phyloP scores from a whole-genome alignment of 1,140 invertebrate genomes.

The Trichonephila inaurata region DNA sequence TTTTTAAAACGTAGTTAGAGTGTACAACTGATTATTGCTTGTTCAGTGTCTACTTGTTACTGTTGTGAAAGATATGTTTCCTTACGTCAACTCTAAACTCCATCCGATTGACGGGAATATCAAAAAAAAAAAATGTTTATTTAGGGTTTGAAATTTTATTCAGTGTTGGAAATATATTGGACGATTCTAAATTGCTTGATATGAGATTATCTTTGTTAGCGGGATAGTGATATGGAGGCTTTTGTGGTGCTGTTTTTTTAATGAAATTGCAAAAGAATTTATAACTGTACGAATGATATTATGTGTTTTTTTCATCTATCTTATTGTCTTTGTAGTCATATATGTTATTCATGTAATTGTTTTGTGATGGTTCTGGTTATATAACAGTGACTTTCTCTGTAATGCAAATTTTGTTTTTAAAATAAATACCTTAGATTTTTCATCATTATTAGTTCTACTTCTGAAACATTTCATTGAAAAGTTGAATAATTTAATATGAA shows the following conservation, averaged over 20 bases:
- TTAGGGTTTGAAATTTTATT: background rate
- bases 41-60: background rate
- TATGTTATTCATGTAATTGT: too few species aligned
- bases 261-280: background rate
- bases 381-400: too few species aligned
- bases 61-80: background rate
- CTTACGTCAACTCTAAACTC: background rate
- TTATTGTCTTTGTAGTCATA: too few species aligned
- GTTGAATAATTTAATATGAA: too few species aligned
- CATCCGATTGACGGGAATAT: background rate
- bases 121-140: background rate
- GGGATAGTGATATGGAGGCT: background rate
- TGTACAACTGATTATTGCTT: background rate
- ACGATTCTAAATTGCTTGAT: background rate
- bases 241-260: conserved; percentile 10
- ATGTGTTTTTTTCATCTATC: too few species aligned
- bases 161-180: background rate
- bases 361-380: too few species aligned
- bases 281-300: too few species aligned
- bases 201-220: background rate
- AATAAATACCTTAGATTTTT: too few species aligned
- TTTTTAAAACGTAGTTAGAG: background rate
- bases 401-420: too few species aligned
- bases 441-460: too few species aligned
- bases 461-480: too few species aligned